Evolutionary conservation across 2,888 invertebrate species (phyloP).

Genomic region (Drosophila prolongata): DNA sequence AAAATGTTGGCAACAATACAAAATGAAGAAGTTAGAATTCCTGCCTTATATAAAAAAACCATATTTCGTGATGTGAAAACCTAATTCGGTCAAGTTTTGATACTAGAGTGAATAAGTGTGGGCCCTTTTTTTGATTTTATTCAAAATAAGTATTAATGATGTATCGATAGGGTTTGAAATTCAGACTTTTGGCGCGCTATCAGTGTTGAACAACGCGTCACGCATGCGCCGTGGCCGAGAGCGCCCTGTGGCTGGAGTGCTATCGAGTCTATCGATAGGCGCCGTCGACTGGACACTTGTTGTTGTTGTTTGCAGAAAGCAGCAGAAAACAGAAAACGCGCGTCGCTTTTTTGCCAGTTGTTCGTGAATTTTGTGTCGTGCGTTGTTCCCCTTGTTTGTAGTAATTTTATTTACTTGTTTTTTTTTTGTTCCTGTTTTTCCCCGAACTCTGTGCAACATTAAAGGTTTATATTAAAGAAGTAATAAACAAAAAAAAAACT

Average conservation of each 20-base stretch:
- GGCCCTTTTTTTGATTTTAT: no score
- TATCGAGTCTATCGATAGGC: conserved; percentile 2
- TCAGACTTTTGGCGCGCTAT: background rate
- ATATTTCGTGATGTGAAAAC: no score
- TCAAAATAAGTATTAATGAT: no score
- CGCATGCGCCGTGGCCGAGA: conserved; percentile 53
- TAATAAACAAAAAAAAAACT: conserved; percentile 9
- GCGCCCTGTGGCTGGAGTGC: conserved; percentile 12
- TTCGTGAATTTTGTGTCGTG: conserved; percentile 43
- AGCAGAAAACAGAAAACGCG: conserved; percentile 60
- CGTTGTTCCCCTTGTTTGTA: conserved; percentile 1
- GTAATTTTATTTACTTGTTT: conserved; percentile 11
- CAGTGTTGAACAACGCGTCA: conserved; percentile 52
- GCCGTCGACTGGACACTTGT: conserved; percentile 33
- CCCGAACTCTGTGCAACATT: conserved; percentile 33
- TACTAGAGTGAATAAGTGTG: no score
- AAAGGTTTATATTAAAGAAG: conserved; percentile 19
- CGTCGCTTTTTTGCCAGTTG: conserved; percentile 68
- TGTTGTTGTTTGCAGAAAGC: conserved; percentile 53
- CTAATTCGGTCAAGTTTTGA: no score
- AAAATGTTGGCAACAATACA: no score
- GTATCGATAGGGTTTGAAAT: no score
- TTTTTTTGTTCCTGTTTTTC: conserved; percentile 17
- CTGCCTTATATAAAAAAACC: no score
- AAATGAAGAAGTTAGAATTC: no score